Evolutionary conservation across 2,797 vertebrate species (phyloP).

Genomic region (Cuculus canorus): DNA sequence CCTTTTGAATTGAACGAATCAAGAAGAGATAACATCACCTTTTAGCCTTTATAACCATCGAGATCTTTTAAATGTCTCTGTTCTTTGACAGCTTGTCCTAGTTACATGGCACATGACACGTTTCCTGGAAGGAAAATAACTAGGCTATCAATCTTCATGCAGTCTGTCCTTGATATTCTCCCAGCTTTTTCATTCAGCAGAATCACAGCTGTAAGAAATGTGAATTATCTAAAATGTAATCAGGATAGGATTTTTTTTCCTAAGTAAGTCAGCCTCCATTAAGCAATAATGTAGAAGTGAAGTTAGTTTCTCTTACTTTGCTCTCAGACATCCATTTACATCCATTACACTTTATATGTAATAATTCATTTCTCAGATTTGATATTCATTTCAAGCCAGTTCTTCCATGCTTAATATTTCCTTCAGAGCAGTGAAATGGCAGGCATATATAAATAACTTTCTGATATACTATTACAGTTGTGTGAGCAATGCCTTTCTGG

Average conservation of each 20-base stretch:
- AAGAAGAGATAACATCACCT: not conserved
- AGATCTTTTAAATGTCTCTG: not conserved
- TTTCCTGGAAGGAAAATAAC: slow-evolving; percentile 36
- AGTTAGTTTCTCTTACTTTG: slow-evolving; percentile 16
- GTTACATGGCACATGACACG: not conserved
- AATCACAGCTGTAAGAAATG: not conserved
- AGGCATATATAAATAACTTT: not conserved
- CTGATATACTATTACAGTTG: not conserved
- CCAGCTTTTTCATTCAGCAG: not conserved
- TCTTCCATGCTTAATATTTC: slow-evolving; percentile 12
- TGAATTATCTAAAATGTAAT: not conserved
- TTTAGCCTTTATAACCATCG: not conserved
- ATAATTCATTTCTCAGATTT: slow-evolving; percentile 14
- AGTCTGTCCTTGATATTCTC: not conserved
- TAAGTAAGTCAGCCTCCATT: not conserved
- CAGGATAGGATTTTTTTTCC: not conserved
- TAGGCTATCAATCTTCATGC: not conserved
- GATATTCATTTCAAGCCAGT: not conserved
- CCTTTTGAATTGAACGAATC: not conserved
- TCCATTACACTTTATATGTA: not conserved
- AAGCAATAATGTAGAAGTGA: not conserved
- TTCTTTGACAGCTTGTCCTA: slow-evolving; percentile 37
- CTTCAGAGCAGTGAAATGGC: not conserved
- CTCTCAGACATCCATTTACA: not conserved
- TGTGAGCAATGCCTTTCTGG: not conserved